Percentiles rank a stretch among this genome's conserved stretches.
Conservation (phyloP, 37 sponge, comb jelly and placozoan genomes). For the Tethya wilhelma region DNA sequence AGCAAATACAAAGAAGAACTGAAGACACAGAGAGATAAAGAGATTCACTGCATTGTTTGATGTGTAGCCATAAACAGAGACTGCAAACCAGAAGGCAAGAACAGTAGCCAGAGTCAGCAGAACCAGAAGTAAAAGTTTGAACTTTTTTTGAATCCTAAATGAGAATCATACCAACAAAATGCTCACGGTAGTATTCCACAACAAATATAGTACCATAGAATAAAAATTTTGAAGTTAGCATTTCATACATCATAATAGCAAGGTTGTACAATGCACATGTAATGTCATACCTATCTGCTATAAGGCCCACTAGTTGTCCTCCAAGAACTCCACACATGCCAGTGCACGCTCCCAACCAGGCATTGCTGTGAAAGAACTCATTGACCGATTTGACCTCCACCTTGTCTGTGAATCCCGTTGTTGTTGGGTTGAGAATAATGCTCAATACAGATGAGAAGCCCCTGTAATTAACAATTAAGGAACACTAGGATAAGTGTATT, state of each 20-base stretch:
- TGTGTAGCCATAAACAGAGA: conserved; percentile 34
- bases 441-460: conserved; percentile 36
- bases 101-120: conserved; percentile 24
- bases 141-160: conserved; percentile 37
- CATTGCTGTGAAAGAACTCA: conserved; percentile 37
- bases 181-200: neutral
- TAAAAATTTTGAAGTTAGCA: neutral
- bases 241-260: neutral
- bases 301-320: conserved; percentile 22
- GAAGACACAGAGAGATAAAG: conserved; percentile 17
- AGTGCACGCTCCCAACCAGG: conserved; percentile 43
- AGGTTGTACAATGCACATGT: conserved; percentile 3
- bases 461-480: conserved; percentile 1
- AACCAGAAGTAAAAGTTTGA: conserved; percentile 31
- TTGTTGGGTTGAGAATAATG: conserved; percentile 33
- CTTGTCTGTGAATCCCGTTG: conserved; percentile 31
- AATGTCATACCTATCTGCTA: conserved; percentile 47
- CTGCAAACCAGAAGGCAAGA: conserved; percentile 29
- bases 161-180: neutral
- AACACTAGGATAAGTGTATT: too few relatives aligned
- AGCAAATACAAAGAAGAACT: conserved; percentile 36
- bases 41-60: conserved; percentile 22
- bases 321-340: conserved; percentile 14
- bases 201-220: neutral
- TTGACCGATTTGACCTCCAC: conserved; percentile 8